Base-by-base conservation (phyloP, 2,888 invertebrate species). In the Cosmia trapezina region DNA sequence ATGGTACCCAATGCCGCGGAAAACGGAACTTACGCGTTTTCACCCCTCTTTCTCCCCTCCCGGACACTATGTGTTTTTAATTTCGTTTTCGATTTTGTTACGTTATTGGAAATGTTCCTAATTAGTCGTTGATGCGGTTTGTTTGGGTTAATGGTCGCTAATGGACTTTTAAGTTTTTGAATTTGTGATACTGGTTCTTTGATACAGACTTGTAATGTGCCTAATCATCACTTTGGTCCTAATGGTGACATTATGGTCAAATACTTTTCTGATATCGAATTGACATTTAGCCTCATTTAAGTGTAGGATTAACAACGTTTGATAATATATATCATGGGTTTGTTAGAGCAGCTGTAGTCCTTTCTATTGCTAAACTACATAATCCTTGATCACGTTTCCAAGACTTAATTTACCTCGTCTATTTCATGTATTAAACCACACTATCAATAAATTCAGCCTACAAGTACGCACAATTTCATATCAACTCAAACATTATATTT, bases 1-100 rank as follows among this genome's bases (percentile, higher is more conserved):
- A 96, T 95, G 93, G 96, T 94, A 94, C 95, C 94, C 96, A 96
- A 96, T 96, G 96, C 91, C 91, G 93, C 92, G 95, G 95, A 96
- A 96, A 96, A 95, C 96, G 96, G 96, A 96, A 96, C 94, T 94
- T 94, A 92, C 93, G 94, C 93, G 92, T 91, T 80, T 80, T 91
- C 85, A 87, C 86, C 88, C 89, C 90, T 85, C 85, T 72, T 37
- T 75, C 76, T 19, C 60, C 80, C 77, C 76, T 75, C 81, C 82
- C 70, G 81, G 69, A 70, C 80, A 81, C 86, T 89, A 90, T 89
- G 88, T 88, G 88, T 89, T 90, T 90, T 89, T 90, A 89, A 90
- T 89, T 87, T 88, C 86, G 83, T 86, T 89, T 86, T 89, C 89
- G 87, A 89, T 90, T 89, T 87, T 74, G 85, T 84, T 82, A 84